Percentiles rank a stretch among this genome's conserved stretches.
These are phyloP conservation scores for Drosophila erecta DNA, from an alignment of 1,140 invertebrate genomes.

Conservation along the genomic window DNA sequence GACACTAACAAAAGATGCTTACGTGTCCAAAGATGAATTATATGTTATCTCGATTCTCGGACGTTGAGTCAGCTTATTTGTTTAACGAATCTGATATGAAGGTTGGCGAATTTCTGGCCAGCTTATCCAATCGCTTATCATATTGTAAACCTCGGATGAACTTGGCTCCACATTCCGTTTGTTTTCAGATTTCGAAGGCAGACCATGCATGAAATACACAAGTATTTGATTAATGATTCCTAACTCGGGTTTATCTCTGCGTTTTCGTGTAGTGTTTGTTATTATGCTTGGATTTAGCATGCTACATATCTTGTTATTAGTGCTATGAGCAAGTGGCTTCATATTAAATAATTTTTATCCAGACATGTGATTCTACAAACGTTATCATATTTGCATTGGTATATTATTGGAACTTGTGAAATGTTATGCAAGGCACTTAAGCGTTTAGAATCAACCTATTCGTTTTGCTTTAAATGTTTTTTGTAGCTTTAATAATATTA, in stretches of 20 bases:
- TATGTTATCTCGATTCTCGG: constrained; percentile 5
- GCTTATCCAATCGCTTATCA: constrained; percentile 32
- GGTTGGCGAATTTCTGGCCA: constrained; percentile 2
- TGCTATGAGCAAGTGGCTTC: background rate
- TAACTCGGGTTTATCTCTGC: background rate
- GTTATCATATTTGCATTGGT: background rate
- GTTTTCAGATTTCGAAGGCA: background rate
- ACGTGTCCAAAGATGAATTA: constrained; percentile 9
- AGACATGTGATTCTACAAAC: background rate
- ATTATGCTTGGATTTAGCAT: background rate
- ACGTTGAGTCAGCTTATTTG: constrained; percentile 26
- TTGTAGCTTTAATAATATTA: too few relatives aligned
- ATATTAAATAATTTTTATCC: background rate
- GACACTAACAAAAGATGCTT: constrained; percentile 14
- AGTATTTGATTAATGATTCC: constrained; percentile 11
- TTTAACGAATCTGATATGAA: constrained; percentile 14
- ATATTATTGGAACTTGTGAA: background rate
- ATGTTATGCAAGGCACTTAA: background rate
- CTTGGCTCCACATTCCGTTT: constrained; percentile 8
- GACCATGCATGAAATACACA: too few relatives aligned
- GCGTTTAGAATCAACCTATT: too few relatives aligned
- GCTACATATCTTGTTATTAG: too few relatives aligned
- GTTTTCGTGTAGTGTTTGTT: background rate
- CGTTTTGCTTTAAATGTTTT: background rate
- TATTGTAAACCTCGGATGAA: constrained; percentile 12